Evolutionary conservation across 2,888 invertebrate genomes (phyloP).

Genomic region (Nephrotoma flavescens): DNA sequence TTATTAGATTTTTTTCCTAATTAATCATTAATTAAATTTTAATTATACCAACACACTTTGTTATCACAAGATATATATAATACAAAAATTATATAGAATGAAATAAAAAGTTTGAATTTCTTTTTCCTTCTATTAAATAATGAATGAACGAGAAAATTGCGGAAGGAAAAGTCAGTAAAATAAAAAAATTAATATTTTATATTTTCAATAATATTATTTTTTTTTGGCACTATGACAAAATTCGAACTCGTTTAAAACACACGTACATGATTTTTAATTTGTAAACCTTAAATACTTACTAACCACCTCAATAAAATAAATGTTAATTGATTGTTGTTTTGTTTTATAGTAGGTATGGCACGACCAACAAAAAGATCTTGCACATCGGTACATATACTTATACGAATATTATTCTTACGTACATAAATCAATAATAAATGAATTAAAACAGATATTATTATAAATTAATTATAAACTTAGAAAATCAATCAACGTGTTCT

Average conservation of each 20-base stretch:
- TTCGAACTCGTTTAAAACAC: neutral
- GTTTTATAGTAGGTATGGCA: neutral
- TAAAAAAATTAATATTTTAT: neutral
- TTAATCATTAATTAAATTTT: neutral
- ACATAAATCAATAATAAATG: neutral
- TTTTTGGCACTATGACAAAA: neutral
- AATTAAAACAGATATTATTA: neutral
- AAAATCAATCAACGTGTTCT: neutral
- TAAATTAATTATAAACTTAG: neutral
- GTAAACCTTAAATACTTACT: neutral
- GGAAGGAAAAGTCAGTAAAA: neutral
- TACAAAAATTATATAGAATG: too few species aligned
- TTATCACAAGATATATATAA: too few species aligned
- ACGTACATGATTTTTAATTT: neutral
- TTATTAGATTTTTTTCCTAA: neutral
- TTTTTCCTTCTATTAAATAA: neutral
- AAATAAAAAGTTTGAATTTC: too few species aligned
- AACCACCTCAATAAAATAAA: neutral
- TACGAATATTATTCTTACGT: neutral
- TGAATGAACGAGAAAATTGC: neutral
- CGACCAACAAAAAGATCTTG: neutral
- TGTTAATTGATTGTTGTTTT: neutral
- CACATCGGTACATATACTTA: neutral
- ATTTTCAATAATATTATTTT: neutral
- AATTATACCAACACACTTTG: neutral